These are phyloP conservation scores for Martes martes DNA, from an alignment of 2,113 vertebrate genomes.

Conservation along the genomic window DNA sequence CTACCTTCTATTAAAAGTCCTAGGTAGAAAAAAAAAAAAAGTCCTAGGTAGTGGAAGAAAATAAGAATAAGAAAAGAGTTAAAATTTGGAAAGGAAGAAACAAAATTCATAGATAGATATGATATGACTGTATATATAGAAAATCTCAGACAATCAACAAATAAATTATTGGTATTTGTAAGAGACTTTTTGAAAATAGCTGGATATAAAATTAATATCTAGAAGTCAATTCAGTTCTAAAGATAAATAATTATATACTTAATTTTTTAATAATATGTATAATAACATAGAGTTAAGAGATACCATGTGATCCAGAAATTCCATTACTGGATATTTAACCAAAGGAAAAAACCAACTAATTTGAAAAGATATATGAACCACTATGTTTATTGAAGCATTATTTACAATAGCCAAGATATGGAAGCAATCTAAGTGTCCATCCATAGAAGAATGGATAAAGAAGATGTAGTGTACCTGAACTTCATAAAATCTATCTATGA, in stretches of 20 bases:
- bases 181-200: neutral
- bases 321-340: neutral
- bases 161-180: neutral
- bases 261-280: neutral
- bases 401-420: neutral
- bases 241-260: neutral
- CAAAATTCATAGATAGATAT: neutral
- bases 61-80: neutral
- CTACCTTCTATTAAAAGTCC: neutral
- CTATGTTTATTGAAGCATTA: neutral
- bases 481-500: no score
- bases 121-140: neutral
- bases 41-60: neutral
- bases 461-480: no score
- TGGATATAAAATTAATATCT: neutral
- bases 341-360: neutral
- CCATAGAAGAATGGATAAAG: no score
- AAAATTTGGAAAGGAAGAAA: neutral
- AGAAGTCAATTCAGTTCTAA: neutral
- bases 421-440: no score
- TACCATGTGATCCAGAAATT: neutral
- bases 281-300: neutral
- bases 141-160: neutral
- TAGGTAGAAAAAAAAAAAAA: neutral
- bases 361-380: neutral